Base-by-base conservation (phyloP, 2,888 invertebrate genomes). In the Drosophila austrosaltans region DNA sequence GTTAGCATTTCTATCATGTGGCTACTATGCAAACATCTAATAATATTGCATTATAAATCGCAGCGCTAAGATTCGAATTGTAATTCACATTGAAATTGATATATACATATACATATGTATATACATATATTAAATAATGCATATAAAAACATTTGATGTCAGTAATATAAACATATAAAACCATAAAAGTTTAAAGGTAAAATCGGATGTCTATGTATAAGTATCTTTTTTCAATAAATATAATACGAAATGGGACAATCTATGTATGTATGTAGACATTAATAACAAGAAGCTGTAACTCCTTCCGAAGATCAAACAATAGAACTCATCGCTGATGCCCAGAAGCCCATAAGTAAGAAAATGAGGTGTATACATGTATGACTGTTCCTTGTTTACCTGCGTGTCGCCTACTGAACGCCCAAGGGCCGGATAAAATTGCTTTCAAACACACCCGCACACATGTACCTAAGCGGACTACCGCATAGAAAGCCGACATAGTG, bases 401-500 rank as follows among this genome's bases (percentile, higher is more conserved):
- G 64, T 72, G 75, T 76, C 75, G 77, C 69, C 84, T 72, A 60
- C 53, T 53, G 54, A 73, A 78, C 72, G 76, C 70, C 60, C 67
- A 63, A 68, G 66, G 71, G 66, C 73, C 48, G 36, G 36, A 53
- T 67, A 58, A 74, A 74, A 67, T 73, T 61, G 74, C 74, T 62
- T 60, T 67, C 66, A 69, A 65, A 68, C 69, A 70, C 67, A 61
- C 71, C 58, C 71, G 1, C 42, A 16, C n/a, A 42, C 42, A 42
- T 16, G 16, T n/a, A n/a, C 32, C 68, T 8, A 77, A 79, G 69
- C 76, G 67, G 54, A 69, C 72, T 68, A 74, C 75, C 75, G 75
- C 48, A 48, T 76, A 84, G 89, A 80, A 82, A 87, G 76, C 89
- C 85, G 69, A 77, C 54, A 71, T 79, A 71, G 87, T 73, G 86